Percentiles rank a stretch among this genome's conserved stretches.
Conservation (phyloP, 2,888 invertebrate genomes). For the Folsomia candida region DNA sequence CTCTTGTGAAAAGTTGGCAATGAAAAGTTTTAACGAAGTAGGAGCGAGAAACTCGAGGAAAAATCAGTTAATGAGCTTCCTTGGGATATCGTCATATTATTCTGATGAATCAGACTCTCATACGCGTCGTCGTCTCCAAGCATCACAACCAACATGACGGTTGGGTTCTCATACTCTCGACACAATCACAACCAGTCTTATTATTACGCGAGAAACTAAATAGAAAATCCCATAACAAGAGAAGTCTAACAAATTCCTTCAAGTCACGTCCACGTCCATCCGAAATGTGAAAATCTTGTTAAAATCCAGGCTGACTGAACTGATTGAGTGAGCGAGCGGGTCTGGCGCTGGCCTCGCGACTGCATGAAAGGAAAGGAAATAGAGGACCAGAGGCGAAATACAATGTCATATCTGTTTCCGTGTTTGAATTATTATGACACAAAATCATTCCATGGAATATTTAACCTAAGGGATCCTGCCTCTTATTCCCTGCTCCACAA, state of each 20-base stretch:
- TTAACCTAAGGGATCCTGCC: slow-evolving; percentile 11
- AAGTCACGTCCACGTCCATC: not conserved
- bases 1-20: too few relatives aligned
- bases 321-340: not conserved
- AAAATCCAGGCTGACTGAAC: not conserved
- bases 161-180: too few relatives aligned
- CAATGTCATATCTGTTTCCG: slow-evolving; percentile 1
- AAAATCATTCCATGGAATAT: slow-evolving; percentile 13
- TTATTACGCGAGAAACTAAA: not conserved
- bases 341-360: not conserved
- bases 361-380: not conserved
- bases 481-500: too few relatives aligned
- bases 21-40: too few relatives aligned
- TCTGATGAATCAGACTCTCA: too few relatives aligned
- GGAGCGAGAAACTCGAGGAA: too few relatives aligned
- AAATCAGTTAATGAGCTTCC: too few relatives aligned
- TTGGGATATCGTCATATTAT: too few relatives aligned
- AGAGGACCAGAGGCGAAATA: not conserved
- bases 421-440: slow-evolving; percentile 10
- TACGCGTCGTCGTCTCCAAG: too few relatives aligned
- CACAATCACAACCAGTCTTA: not conserved
- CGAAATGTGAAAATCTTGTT: slow-evolving; percentile 4
- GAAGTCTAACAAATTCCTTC: not conserved
- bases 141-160: too few relatives aligned
- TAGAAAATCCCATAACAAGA: not conserved